Evolutionary conservation across 2,888 invertebrate species (phyloP).

Genomic region (Charanyca ferruginea): DNA sequence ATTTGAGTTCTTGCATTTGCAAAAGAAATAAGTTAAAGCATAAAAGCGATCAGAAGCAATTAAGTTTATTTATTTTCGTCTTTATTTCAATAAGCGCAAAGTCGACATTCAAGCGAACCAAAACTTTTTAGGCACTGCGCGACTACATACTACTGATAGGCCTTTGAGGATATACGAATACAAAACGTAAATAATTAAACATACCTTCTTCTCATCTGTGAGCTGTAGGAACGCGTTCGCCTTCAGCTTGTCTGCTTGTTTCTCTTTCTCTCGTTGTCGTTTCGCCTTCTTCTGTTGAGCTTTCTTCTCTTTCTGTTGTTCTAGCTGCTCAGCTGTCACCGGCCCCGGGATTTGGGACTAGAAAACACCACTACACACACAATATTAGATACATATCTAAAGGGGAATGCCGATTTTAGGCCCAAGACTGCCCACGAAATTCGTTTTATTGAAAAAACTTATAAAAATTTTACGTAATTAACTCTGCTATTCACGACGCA

Average conservation of each 20-base stretch:
- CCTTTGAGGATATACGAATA: too few species aligned
- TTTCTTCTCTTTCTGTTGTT: constrained; percentile 93
- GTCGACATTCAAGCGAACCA: neutral
- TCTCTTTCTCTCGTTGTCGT: constrained; percentile 92
- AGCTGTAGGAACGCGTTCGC: constrained; percentile 91
- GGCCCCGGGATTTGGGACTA: constrained; percentile 94
- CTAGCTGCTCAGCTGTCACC: constrained; percentile 92
- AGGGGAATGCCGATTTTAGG: too few species aligned
- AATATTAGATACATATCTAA: too few species aligned
- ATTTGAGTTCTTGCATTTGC: too few species aligned
- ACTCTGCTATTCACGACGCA: too few species aligned
- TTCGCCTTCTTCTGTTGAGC: constrained; percentile 92
- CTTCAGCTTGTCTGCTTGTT: constrained; percentile 90
- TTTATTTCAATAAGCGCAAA: constrained; percentile 24
- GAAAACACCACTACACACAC: too few species aligned
- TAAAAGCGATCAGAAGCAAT: too few species aligned
- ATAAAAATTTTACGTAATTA: too few species aligned
- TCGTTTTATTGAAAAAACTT: too few species aligned
- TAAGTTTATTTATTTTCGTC: neutral
- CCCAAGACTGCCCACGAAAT: too few species aligned
- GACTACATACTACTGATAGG: too few species aligned
- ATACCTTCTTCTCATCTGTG: constrained; percentile 95
- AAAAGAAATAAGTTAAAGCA: neutral
- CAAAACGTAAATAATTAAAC: neutral
- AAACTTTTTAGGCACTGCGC: too few species aligned